phyloP scores from a whole-genome alignment of 2,888 invertebrate species.

The Capitulum mitella region DNA sequence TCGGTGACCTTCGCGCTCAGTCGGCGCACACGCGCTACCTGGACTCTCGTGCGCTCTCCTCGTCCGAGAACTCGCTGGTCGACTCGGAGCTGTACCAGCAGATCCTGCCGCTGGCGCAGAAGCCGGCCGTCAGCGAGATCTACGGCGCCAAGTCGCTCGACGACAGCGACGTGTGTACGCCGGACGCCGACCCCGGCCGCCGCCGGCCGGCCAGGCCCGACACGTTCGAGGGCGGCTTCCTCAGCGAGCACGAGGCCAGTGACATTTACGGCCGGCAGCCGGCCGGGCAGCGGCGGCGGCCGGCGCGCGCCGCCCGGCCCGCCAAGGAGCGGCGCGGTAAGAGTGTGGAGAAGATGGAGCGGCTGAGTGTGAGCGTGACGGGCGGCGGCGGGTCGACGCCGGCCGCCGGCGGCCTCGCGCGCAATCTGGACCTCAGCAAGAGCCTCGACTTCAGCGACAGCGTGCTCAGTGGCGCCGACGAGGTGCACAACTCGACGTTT shows the following conservation, averaged over 20 bases:
- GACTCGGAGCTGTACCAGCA: conserved; percentile 27
- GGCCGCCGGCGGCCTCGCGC: not conserved
- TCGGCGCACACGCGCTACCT: conserved; percentile 25
- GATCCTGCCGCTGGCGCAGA: not conserved
- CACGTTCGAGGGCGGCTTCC: not conserved
- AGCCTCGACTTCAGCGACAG: conserved; percentile 25
- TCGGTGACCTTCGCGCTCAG: conserved; percentile 26
- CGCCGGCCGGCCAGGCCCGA: not conserved
- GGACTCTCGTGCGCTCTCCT: conserved; percentile 32
- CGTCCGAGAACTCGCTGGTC: conserved; percentile 35
- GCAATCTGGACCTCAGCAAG: conserved; percentile 24
- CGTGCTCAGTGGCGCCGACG: not conserved
- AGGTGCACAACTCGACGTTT: conserved; percentile 20
- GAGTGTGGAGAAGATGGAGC: conserved; percentile 16
- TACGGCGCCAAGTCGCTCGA: conserved; percentile 19
- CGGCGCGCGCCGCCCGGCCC: not conserved
- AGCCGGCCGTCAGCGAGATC: conserved; percentile 24
- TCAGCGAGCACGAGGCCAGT: not conserved
- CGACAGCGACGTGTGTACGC: not conserved
- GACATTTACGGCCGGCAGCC: not conserved
- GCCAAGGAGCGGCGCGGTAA: not conserved
- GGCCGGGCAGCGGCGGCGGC: not conserved
- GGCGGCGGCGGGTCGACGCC: not conserved
- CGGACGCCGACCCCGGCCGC: not conserved
- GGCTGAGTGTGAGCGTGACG: conserved; percentile 5